phyloP scores from a whole-genome alignment of 2,797 vertebrate genomes.

The Urophycis tenuis region DNA sequence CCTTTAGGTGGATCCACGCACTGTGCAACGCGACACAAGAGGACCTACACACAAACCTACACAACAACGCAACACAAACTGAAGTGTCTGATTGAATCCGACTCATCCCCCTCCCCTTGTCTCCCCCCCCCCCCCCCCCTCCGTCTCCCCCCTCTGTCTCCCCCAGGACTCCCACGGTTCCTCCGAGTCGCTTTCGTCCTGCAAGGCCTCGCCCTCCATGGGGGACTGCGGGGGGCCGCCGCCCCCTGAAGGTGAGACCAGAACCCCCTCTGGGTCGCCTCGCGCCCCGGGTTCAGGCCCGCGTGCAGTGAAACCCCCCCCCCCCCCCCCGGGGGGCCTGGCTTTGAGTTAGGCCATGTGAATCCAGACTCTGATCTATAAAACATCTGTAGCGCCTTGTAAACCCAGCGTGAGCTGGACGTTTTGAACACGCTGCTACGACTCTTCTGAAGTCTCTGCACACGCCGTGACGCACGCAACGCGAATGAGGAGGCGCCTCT shows the following conservation, averaged over 20 bases:
- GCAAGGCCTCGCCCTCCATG: slow-evolving; percentile 85
- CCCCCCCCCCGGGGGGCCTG: too few relatives aligned
- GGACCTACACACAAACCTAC: slow-evolving; percentile 12
- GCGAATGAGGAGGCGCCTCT: background rate
- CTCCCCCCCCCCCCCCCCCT: too few relatives aligned
- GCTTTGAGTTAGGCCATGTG: background rate
- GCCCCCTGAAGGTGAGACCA: slow-evolving; percentile 72
- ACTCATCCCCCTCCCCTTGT: background rate
- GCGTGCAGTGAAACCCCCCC: background rate
- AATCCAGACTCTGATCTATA: too few relatives aligned
- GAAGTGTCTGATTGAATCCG: background rate
- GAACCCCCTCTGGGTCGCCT: too few relatives aligned
- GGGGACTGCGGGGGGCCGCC: slow-evolving; percentile 76
- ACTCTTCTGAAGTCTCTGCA: background rate
- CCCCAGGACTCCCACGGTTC: slow-evolving; percentile 84
- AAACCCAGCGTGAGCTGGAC: too few relatives aligned
- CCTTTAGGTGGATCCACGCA: slow-evolving; percentile 37
- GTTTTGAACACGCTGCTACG: too few relatives aligned
- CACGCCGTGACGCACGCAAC: background rate
- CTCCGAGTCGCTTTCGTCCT: slow-evolving; percentile 84
- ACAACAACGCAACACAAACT: too few relatives aligned
- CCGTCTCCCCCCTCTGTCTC: background rate
- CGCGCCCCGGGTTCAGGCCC: too few relatives aligned
- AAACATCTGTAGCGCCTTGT: too few relatives aligned
- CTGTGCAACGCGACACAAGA: slow-evolving; percentile 5